Evolutionary conservation across 2,797 vertebrate genomes (phyloP).

Genomic region (Characodon lateralis): DNA sequence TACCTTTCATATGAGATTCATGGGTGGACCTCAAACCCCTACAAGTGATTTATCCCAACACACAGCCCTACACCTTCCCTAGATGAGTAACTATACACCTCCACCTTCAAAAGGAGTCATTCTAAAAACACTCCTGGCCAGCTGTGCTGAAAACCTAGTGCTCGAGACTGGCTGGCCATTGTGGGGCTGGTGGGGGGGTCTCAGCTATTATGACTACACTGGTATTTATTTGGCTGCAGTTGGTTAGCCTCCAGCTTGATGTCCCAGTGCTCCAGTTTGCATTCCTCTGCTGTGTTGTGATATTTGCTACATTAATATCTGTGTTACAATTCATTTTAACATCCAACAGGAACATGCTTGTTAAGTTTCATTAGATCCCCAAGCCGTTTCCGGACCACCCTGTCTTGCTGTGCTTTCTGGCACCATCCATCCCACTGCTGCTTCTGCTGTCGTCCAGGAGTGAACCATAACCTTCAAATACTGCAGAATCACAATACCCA

Average conservation of each 20-base stretch:
- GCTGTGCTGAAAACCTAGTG: constrained; percentile 43
- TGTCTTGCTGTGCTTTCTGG: constrained; percentile 66
- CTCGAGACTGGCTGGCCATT: constrained; percentile 25
- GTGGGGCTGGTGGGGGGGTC: background rate
- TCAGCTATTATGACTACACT: constrained; percentile 37
- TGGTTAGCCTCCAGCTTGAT: constrained; percentile 57
- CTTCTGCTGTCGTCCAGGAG: constrained; percentile 46
- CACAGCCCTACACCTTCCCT: constrained; percentile 22
- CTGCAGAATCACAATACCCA: constrained; percentile 46
- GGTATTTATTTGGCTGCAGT: constrained; percentile 59
- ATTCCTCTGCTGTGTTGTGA: constrained; percentile 77
- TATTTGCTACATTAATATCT: constrained; percentile 79
- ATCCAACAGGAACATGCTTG: constrained; percentile 75
- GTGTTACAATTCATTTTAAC: constrained; percentile 75
- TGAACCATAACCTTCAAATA: constrained; percentile 60
- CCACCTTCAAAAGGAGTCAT: constrained; percentile 32
- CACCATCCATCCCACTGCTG: constrained; percentile 46
- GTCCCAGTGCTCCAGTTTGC: constrained; percentile 75
- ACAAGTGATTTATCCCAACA: constrained; percentile 50
- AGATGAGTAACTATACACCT: constrained; percentile 51
- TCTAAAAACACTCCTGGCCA: constrained; percentile 26
- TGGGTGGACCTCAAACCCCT: background rate
- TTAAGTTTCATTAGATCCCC: constrained; percentile 75
- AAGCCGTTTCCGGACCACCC: constrained; percentile 76
- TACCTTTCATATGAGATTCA: constrained; percentile 2